These are phyloP conservation scores for Bombyx mandarina DNA, from an alignment of 1,140 invertebrate species.

Conservation along the genomic window DNA sequence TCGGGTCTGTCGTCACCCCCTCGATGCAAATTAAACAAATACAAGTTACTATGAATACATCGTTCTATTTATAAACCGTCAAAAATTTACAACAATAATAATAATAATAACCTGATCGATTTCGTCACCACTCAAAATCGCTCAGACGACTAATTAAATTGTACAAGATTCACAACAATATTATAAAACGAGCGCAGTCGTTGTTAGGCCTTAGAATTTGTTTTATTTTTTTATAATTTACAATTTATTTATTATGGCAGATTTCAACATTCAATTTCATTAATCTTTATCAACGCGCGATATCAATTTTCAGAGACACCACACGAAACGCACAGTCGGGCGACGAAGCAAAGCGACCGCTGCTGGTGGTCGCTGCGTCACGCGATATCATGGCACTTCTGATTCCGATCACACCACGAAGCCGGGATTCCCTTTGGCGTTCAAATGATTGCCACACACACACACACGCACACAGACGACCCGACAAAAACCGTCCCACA, in stretches of 20 bases:
- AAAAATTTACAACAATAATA: slow-evolving; percentile 38
- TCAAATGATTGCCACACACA: neutral
- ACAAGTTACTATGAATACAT: slow-evolving; percentile 4
- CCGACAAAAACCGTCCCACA: too few species aligned
- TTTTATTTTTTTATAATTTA: slow-evolving; percentile 37
- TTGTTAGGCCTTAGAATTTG: slow-evolving; percentile 61
- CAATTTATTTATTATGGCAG: slow-evolving; percentile 65
- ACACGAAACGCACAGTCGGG: slow-evolving; percentile 40
- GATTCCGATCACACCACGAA: slow-evolving; percentile 8
- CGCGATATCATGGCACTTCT: slow-evolving; percentile 40
- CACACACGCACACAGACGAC: neutral
- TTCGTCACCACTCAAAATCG: slow-evolving; percentile 16
- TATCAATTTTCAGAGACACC: slow-evolving; percentile 54
- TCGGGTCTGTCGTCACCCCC: slow-evolving; percentile 10
- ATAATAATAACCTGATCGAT: slow-evolving; percentile 12
- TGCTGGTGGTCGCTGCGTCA: slow-evolving; percentile 3
- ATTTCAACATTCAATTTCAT: slow-evolving; percentile 63
- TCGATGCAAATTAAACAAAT: too few species aligned
- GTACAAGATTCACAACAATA: slow-evolving; percentile 45
- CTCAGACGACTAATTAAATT: slow-evolving; percentile 27
- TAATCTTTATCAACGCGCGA: slow-evolving; percentile 43
- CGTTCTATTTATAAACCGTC: slow-evolving; percentile 7
- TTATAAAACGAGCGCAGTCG: slow-evolving; percentile 56
- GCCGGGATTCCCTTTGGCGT: too few species aligned
- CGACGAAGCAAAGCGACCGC: slow-evolving; percentile 27